Evolutionary conservation across 2,888 invertebrate genomes (phyloP).

Genomic region (Diloba caeruleocephala): DNA sequence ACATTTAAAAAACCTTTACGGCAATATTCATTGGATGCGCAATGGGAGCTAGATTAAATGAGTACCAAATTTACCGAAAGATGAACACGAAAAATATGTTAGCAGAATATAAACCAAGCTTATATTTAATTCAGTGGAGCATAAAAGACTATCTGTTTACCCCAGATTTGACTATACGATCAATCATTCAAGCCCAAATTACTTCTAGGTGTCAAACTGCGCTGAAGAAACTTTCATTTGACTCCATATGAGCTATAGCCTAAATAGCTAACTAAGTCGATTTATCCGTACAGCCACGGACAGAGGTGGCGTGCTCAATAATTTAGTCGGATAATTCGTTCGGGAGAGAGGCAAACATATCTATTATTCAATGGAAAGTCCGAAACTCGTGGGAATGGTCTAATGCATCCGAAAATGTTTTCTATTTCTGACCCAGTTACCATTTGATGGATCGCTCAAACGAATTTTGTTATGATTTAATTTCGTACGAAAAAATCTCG

Average conservation of each 20-base stretch:
- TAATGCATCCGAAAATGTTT: slow-evolving; percentile 73
- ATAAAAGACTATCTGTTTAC: slow-evolving; percentile 49
- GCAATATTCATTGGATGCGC: too few species aligned
- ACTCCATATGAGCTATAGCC: slow-evolving; percentile 30
- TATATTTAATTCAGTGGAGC: slow-evolving; percentile 40
- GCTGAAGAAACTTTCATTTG: slow-evolving; percentile 50
- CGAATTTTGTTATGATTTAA: slow-evolving; percentile 54
- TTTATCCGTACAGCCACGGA: slow-evolving; percentile 69
- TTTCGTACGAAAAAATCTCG: slow-evolving; percentile 51
- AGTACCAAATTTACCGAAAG: slow-evolving; percentile 25
- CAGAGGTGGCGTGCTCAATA: slow-evolving; percentile 78
- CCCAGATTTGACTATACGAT: slow-evolving; percentile 45
- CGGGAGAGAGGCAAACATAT: slow-evolving; percentile 65
- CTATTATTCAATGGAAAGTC: slow-evolving; percentile 79
- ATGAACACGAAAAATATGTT: slow-evolving; percentile 40
- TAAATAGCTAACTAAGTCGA: slow-evolving; percentile 63
- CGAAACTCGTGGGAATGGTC: slow-evolving; percentile 67
- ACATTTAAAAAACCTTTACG: too few species aligned
- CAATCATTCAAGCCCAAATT: slow-evolving; percentile 60
- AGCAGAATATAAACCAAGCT: slow-evolving; percentile 32
- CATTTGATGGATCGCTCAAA: slow-evolving; percentile 59
- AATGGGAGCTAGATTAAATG: too few species aligned
- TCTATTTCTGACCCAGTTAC: slow-evolving; percentile 67
- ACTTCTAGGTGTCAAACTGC: slow-evolving; percentile 54
- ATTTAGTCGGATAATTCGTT: slow-evolving; percentile 83